Conservation (phyloP, 2,113 vertebrate species). For the Sciurus niger region DNA sequence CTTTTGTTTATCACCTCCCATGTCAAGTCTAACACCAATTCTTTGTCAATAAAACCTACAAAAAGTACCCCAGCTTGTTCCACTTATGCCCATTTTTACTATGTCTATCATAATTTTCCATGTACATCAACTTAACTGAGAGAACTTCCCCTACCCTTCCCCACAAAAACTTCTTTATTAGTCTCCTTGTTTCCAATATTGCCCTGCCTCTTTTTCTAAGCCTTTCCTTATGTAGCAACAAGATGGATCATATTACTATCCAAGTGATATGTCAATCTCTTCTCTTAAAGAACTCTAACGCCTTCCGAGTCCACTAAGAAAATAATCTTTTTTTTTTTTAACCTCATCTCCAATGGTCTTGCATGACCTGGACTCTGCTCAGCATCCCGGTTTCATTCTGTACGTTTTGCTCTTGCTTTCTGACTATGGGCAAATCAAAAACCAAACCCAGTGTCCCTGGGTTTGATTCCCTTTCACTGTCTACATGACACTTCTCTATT, state of each 20-base stretch:
- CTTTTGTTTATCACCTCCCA: slow-evolving; percentile 2
- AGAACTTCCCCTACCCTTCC: neutral
- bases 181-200: neutral
- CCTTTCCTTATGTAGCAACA: neutral
- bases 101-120: neutral
- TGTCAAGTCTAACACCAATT: slow-evolving; percentile 16
- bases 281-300: neutral
- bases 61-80: slow-evolving; percentile 28
- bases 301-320: neutral
- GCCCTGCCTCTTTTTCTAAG: neutral
- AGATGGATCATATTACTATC: neutral
- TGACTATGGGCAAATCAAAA: neutral
- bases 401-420: neutral
- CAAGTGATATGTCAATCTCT: neutral
- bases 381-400: neutral
- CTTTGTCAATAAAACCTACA: neutral
- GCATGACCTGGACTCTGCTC: neutral
- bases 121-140: neutral
- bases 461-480: neutral
- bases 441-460: too few species aligned
- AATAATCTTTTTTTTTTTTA: neutral
- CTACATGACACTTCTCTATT: neutral
- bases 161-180: neutral
- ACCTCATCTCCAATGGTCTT: neutral
- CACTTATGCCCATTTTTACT: neutral